Evolutionary conservation across 2,113 vertebrate species (phyloP).

Genomic region (Salminus brasiliensis): DNA sequence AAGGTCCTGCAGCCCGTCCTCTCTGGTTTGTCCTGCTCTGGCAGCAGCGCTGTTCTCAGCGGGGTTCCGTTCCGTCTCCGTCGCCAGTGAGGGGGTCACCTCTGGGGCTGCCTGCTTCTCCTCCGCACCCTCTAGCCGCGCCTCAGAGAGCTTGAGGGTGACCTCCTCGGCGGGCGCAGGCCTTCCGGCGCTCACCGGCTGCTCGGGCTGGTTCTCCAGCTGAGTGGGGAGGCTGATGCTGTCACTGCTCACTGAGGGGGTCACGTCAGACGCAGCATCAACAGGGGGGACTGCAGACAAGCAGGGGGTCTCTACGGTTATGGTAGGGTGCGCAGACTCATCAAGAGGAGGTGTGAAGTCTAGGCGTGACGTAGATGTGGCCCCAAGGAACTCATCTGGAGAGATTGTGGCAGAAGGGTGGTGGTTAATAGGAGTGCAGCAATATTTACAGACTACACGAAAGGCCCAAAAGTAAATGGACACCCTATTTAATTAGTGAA

Average conservation of each 20-base stretch:
- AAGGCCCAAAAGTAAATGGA: too few species aligned
- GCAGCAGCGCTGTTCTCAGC: background rate
- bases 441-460: too few species aligned
- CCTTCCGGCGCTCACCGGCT: slow-evolving; percentile 46
- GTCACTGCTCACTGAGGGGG: slow-evolving; percentile 90
- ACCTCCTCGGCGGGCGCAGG: slow-evolving; percentile 42
- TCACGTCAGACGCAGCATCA: slow-evolving; percentile 67
- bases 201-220: slow-evolving; percentile 73
- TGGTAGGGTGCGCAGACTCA: slow-evolving; percentile 39
- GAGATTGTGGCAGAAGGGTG: background rate
- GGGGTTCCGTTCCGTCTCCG: slow-evolving; percentile 50
- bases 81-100: slow-evolving; percentile 45
- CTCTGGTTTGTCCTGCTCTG: slow-evolving; percentile 74
- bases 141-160: slow-evolving; percentile 62
- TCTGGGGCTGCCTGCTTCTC: slow-evolving; percentile 11
- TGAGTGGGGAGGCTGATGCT: slow-evolving; percentile 89
- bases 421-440: background rate
- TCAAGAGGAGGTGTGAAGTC: slow-evolving; percentile 69
- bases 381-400: slow-evolving; percentile 85
- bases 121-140: slow-evolving; percentile 57
- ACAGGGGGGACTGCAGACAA: slow-evolving; percentile 43
- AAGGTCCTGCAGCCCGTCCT: slow-evolving; percentile 88
- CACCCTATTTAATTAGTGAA: too few species aligned
- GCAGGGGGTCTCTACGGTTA: slow-evolving; percentile 35
- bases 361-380: slow-evolving; percentile 72